Percentiles rank a stretch among this genome's conserved stretches.
Conservation (phyloP, 2,797 vertebrate genomes). For the Scarus forsteni region DNA sequence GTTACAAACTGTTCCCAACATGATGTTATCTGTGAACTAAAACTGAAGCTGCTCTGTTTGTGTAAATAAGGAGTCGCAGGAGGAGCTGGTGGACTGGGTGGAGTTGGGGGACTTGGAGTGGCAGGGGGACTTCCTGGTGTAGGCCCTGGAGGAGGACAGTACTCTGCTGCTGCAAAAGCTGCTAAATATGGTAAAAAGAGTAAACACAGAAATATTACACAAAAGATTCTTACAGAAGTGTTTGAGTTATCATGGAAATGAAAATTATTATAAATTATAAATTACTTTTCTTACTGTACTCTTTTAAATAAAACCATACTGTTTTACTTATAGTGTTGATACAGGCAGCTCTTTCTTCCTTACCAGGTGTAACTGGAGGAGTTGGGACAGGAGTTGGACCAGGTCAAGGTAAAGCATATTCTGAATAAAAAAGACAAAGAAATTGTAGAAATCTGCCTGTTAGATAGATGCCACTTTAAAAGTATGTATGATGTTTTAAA, state of each 20-base stretch:
- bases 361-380: slow-evolving; percentile 11
- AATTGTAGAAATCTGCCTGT: no score
- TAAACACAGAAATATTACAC: not conserved
- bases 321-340: no score
- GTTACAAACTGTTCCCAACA: no score
- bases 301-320: not conserved
- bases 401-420: slow-evolving; percentile 28
- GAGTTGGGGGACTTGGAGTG: slow-evolving; percentile 13
- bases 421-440: slow-evolving; percentile 1
- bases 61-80: slow-evolving; percentile 5
- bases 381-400: slow-evolving; percentile 7
- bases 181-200: slow-evolving; percentile 58
- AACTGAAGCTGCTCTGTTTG: no score
- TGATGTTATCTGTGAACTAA: no score
- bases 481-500: not conserved
- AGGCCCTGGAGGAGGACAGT: slow-evolving; percentile 45
- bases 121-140: slow-evolving; percentile 22
- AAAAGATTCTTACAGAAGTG: not conserved
- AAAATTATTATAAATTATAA: no score
- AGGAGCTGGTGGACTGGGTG: slow-evolving; percentile 17
- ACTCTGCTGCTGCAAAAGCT: slow-evolving; percentile 62
- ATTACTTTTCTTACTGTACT: not conserved
- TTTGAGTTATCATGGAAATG: not conserved
- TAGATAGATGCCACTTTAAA: not conserved
- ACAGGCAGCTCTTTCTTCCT: no score